Evolutionary conservation across 2,113 vertebrate species (phyloP), one percentile per base, ranked within the genome.

Genomic region (Delphinus delphis): DNA sequence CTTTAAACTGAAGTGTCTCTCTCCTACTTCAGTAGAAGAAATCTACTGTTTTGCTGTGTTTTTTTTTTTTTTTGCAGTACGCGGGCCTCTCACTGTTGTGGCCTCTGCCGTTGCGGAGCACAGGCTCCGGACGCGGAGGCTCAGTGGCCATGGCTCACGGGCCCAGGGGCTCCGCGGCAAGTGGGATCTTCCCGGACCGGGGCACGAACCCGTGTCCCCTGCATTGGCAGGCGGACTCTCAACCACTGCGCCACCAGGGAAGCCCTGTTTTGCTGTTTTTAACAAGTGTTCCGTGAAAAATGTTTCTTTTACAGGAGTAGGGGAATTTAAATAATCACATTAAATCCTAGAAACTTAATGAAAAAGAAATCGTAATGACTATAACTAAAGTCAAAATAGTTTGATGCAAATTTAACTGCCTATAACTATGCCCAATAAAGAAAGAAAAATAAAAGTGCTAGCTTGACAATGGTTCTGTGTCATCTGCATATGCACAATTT

Each of bases 391-490:
- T 47, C 14, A 95, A 98, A 96, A 96, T 84, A 98, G 21, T 98
- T 98, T 98, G 98, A 98, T 98, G 84, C 60, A 98, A 98, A 98
- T 97, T 98, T 82, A 98, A 98, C 70, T 97, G 97, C 97, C 90
- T 98, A 98, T 98, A 98, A 98, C 98, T 98, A 91, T 98, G 62
- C 91, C 62, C 95, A 93, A 93, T 96, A 95, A 97, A 96, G 44
- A 95, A 97, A 96, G 44, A 98, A 98, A 98, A 98, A 98, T 94
- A 98, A 98, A 99, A 99, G 96, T 97, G 73, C 71, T 97, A 96
- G 97, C 79, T 97, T 99, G 97, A 97, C 81, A 99, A 97, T 81
- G 89, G 36, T 95, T 98, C 53, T 65, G 62, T 86, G 12, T 88
- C 93, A 98, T 98, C 98, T 98, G 91, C 58, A 96, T 97, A 98